A percentile compares a stretch with the other conserved stretches of the same genome.
Evolutionary conservation across 2,113 vertebrate genomes (phyloP).

Genomic region (Morone saxatilis): DNA sequence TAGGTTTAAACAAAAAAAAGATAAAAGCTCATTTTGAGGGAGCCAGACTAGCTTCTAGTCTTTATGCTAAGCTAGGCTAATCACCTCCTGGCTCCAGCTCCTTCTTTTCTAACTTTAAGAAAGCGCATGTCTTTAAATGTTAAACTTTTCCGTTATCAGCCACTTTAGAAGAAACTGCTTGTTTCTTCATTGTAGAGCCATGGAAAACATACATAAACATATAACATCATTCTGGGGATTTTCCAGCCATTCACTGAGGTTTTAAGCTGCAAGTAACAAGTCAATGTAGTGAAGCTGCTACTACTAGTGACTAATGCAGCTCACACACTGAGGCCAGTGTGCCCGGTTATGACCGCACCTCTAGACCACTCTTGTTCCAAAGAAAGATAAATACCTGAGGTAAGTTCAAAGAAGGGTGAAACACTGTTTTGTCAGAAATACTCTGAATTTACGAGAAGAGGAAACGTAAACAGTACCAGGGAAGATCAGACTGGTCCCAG

Average conservation of each 20-base stretch:
- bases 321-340: not conserved
- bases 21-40: not conserved
- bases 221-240: too few species aligned
- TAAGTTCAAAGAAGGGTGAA: not conserved
- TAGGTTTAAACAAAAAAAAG: too few species aligned
- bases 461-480: slow-evolving; percentile 36
- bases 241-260: too few species aligned
- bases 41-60: not conserved
- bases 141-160: not conserved
- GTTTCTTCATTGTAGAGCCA: too few species aligned
- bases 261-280: too few species aligned
- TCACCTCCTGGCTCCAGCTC: not conserved
- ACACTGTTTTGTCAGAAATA: not conserved
- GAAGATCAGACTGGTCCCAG: slow-evolving; percentile 25
- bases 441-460: slow-evolving; percentile 28
- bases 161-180: too few species aligned
- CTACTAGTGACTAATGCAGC: too few species aligned
- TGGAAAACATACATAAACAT: too few species aligned
- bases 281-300: too few species aligned
- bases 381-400: slow-evolving; percentile 22
- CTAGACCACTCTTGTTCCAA: not conserved
- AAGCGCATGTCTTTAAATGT: not conserved
- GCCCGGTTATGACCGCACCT: not conserved
- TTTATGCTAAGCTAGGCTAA: slow-evolving; percentile 1
- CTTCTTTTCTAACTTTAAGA: not conserved